These are phyloP conservation scores for Callionymus lyra DNA, from an alignment of 2,113 vertebrate genomes.

Conservation along the genomic window DNA sequence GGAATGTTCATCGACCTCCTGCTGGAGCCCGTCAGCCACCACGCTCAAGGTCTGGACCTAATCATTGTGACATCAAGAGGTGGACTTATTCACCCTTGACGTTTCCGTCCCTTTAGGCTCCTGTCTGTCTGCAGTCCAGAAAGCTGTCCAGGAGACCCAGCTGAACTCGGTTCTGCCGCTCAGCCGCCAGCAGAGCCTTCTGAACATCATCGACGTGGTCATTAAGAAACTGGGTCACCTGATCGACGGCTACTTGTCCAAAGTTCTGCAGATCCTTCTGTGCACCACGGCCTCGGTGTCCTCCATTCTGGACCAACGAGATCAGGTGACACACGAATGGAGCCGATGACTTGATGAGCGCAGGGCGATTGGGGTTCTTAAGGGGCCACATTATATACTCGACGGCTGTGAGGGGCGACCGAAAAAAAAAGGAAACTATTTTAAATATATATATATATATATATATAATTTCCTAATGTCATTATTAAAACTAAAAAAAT, in stretches of 20 bases:
- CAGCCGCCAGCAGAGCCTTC: constrained; percentile 84
- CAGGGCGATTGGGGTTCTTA: too few relatives aligned
- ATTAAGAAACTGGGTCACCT: constrained; percentile 86
- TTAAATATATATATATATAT: too few relatives aligned
- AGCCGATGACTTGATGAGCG: too few relatives aligned
- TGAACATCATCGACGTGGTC: constrained; percentile 80
- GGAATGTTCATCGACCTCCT: constrained; percentile 85
- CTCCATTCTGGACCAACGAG: constrained; percentile 72
- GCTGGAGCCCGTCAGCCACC: constrained; percentile 81
- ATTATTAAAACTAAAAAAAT: too few relatives aligned
- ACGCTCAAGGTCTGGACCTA: constrained; percentile 69
- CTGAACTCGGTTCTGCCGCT: constrained; percentile 77
- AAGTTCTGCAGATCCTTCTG: constrained; percentile 86
- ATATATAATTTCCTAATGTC: too few relatives aligned
- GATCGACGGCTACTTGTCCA: constrained; percentile 76
- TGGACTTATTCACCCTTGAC: neutral
- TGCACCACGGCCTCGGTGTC: constrained; percentile 78
- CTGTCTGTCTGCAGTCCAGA: constrained; percentile 76
- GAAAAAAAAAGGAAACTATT: too few relatives aligned
- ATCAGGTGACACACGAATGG: constrained; percentile 68
- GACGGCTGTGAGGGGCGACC: too few relatives aligned
- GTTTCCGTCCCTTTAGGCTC: constrained; percentile 53
- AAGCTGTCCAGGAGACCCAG: constrained; percentile 66
- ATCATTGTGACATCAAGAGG: neutral
- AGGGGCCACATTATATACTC: too few relatives aligned